Conservation (phyloP, 2,888 invertebrate species). For the Ornithoptera priamus region DNA sequence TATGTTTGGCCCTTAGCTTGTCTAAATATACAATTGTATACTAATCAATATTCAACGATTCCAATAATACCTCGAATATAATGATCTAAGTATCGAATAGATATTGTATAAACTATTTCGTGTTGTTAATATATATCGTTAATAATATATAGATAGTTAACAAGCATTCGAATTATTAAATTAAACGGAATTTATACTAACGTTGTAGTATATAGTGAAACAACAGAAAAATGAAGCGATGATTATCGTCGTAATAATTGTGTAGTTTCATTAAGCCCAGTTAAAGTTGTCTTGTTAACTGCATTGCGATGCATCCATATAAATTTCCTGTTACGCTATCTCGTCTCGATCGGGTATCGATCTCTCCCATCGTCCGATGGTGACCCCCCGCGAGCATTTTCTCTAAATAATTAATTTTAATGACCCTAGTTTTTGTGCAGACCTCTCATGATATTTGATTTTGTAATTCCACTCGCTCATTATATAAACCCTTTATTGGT, state of each 20-base stretch:
- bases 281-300: conserved; percentile 29
- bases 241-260: conserved; percentile 21
- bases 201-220: background rate
- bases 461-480: conserved; percentile 7
- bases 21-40: too few species aligned
- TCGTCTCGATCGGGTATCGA: conserved; percentile 35
- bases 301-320: conserved; percentile 25
- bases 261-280: conserved; percentile 24
- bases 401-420: conserved; percentile 47
- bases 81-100: too few species aligned
- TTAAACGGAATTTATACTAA: background rate
- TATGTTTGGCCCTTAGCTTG: too few species aligned
- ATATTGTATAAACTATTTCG: background rate
- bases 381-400: conserved; percentile 39
- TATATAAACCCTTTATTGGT: conserved; percentile 5
- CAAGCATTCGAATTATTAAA: background rate
- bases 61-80: too few species aligned
- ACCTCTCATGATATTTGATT: conserved; percentile 12
- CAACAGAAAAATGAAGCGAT: conserved; percentile 8
- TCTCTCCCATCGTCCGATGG: conserved; percentile 31
- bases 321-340: conserved; percentile 32
- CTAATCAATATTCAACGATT: too few species aligned
- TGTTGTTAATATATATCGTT: background rate
- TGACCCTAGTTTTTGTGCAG: conserved; percentile 31
- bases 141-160: background rate